Evolutionary conservation across 2,888 invertebrate species (phyloP).

Genomic region (Amaurobius ferox): DNA sequence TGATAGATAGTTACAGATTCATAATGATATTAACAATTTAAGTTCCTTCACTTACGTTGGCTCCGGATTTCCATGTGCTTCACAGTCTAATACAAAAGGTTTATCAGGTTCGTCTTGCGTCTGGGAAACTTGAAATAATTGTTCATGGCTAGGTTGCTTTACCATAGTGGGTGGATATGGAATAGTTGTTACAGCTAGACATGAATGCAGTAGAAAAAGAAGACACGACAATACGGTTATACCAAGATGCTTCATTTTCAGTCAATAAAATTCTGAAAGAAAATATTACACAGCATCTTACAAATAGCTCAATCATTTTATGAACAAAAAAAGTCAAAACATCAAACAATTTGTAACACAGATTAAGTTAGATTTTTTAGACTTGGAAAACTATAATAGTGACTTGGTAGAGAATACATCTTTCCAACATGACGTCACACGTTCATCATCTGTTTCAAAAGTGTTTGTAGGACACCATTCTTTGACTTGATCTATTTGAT

Average conservation of each 20-base stretch:
- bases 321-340: too few relatives aligned
- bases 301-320: too few relatives aligned
- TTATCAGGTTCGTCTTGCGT: constrained; percentile 90
- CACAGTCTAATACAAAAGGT: constrained; percentile 96
- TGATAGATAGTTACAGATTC: background rate
- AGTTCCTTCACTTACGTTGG: constrained; percentile 90
- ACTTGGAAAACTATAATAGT: too few relatives aligned
- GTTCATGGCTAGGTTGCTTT: constrained; percentile 93
- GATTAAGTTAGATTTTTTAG: too few relatives aligned
- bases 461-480: too few relatives aligned
- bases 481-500: too few relatives aligned
- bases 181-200: constrained; percentile 72
- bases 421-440: too few relatives aligned
- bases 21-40: too few relatives aligned
- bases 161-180: constrained; percentile 91
- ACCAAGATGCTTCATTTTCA: background rate
- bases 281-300: too few relatives aligned
- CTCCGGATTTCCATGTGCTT: constrained; percentile 96
- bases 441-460: too few relatives aligned
- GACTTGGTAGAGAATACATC: too few relatives aligned
- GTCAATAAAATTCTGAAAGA: background rate
- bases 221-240: background rate
- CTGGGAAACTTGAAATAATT: constrained; percentile 91
- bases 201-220: background rate
- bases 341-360: too few relatives aligned